phyloP scores from a whole-genome alignment of 2,888 invertebrate species.

The Zygaena filipendulae region DNA sequence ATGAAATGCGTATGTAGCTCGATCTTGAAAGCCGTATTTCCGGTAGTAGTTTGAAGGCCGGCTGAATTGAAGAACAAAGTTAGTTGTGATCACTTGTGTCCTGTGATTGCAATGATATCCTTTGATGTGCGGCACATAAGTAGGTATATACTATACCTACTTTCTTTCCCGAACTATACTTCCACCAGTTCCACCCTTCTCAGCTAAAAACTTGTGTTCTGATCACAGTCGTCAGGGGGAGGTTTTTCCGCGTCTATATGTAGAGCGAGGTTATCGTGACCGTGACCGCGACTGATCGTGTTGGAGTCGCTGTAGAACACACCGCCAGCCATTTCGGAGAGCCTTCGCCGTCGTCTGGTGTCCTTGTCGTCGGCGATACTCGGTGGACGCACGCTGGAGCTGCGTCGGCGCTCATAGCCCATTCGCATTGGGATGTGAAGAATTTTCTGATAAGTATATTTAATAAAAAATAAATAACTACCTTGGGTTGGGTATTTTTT shows the following conservation, averaged over 20 bases:
- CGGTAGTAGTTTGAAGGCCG: too few relatives aligned
- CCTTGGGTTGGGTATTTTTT: too few relatives aligned
- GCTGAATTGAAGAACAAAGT: too few relatives aligned
- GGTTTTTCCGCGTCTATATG: conserved; percentile 46
- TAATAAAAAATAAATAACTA: conserved; percentile 12
- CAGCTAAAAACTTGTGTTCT: conserved; percentile 26
- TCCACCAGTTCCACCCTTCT: too few relatives aligned
- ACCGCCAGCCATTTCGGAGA: conserved; percentile 59
- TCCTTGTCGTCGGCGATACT: conserved; percentile 51
- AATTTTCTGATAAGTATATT: conserved; percentile 29
- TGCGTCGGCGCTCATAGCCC: conserved; percentile 47
- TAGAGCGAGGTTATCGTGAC: conserved; percentile 46
- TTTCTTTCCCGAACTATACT: too few relatives aligned
- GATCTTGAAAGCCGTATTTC: too few relatives aligned
- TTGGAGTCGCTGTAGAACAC: conserved; percentile 55
- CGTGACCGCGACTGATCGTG: conserved; percentile 29
- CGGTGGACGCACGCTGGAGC: conserved; percentile 54
- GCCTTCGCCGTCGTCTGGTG: conserved; percentile 47
- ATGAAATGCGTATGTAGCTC: too few relatives aligned
- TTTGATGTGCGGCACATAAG: too few relatives aligned
- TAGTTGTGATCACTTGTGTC: too few relatives aligned
- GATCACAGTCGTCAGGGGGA: conserved; percentile 28
- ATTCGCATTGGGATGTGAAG: conserved; percentile 43
- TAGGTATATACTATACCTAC: too few relatives aligned
- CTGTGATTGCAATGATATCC: too few relatives aligned